phyloP scores from a whole-genome alignment of 2,888 invertebrate species.

The Heliconius erato region DNA sequence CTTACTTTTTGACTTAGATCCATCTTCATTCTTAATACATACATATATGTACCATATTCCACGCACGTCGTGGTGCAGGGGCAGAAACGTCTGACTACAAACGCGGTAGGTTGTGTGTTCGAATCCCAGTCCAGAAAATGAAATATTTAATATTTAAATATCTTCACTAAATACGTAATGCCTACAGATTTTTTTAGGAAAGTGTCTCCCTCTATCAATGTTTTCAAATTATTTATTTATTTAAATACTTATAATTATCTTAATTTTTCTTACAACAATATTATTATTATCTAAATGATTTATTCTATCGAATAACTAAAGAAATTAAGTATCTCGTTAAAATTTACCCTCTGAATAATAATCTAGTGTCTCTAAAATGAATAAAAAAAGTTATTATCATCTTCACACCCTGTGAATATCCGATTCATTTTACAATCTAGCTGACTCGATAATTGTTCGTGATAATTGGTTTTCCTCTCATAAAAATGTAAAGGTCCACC shows the following conservation, averaged over 20 bases:
- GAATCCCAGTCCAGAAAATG: too few species aligned
- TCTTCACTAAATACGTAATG: too few species aligned
- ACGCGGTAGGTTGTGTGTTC: too few species aligned
- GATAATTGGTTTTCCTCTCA: conserved; percentile 82
- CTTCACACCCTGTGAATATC: conserved; percentile 29
- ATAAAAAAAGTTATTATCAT: conserved; percentile 26
- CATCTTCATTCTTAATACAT: neutral
- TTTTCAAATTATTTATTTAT: too few species aligned
- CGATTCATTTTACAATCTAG: conserved; percentile 70
- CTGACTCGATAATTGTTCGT: conserved; percentile 81
- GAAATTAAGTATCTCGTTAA: conserved; percentile 15
- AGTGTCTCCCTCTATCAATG: too few species aligned
- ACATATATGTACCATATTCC: neutral
- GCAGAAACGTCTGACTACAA: too few species aligned
- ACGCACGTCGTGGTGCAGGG: too few species aligned
- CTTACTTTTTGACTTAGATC: neutral
- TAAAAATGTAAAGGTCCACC: conserved; percentile 78
- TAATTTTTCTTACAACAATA: too few species aligned
- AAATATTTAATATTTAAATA: too few species aligned
- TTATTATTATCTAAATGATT: neutral
- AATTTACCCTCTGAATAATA: conserved; percentile 8
- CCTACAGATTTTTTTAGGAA: too few species aligned
- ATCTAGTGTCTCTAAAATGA: conserved; percentile 9
- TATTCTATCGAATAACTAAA: neutral
- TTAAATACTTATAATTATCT: too few species aligned